A percentile compares a stretch with the other conserved stretches of the same genome.
phyloP scores from a whole-genome alignment of 2,888 invertebrate species.

The Tuta absoluta region DNA sequence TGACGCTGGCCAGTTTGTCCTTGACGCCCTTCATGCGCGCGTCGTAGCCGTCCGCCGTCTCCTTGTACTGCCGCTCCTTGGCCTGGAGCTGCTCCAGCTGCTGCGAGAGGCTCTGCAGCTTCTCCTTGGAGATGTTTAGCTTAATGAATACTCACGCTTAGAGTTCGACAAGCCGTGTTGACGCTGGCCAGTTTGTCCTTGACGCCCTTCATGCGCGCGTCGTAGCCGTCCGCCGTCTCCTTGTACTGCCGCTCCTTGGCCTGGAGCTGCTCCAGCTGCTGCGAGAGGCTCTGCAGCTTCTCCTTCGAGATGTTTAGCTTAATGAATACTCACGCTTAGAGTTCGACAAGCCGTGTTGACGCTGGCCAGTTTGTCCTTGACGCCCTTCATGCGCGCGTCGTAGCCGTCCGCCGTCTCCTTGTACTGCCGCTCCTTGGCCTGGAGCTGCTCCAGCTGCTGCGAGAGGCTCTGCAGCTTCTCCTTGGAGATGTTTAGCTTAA shows the following conservation, averaged over 20 bases:
- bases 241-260: no score
- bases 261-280: no score
- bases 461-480: conserved; percentile 50
- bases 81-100: conserved; percentile 52
- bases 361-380: conserved; percentile 45
- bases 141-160: no score
- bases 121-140: conserved; percentile 61
- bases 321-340: conserved; percentile 58
- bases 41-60: conserved; percentile 58
- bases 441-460: conserved; percentile 51
- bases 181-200: no score
- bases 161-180: no score
- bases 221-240: no score
- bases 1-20: conserved; percentile 39
- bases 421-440: conserved; percentile 50
- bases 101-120: conserved; percentile 46
- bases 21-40: conserved; percentile 56
- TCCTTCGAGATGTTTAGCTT: no score
- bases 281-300: no score
- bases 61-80: conserved; percentile 51
- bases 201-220: no score
- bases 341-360: conserved; percentile 43
- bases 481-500: no score
- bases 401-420: conserved; percentile 53
- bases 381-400: conserved; percentile 58